A percentile compares a stretch with the other conserved stretches of the same genome.
These are phyloP conservation scores for Leucopsar rothschildi DNA, from an alignment of 2,113 vertebrate species.

Conservation along the genomic window DNA sequence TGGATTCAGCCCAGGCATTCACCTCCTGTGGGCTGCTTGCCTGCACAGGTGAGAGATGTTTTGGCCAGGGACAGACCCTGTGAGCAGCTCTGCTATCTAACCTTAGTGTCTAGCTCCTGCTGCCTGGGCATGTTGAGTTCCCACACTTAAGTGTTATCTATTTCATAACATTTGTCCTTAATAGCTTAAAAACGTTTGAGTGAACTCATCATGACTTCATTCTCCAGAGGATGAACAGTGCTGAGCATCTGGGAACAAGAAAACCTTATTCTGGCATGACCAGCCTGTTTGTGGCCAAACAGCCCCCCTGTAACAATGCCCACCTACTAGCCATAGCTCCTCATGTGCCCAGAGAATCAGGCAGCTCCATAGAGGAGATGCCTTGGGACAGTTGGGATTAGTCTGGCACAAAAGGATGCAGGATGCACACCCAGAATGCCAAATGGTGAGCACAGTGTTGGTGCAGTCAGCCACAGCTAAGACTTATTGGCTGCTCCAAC, in stretches of 20 bases:
- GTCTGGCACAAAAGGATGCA: background rate
- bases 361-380: background rate
- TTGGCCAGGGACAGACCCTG: rapidly evolving
- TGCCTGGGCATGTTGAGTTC: background rate
- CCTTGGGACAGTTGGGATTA: rapidly evolving
- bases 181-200: background rate
- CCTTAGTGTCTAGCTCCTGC: background rate
- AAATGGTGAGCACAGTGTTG: rapidly evolving
- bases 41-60: background rate
- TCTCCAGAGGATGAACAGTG: rapidly evolving
- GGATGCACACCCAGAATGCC: background rate
- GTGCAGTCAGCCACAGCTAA: background rate
- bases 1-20: background rate
- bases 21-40: rapidly evolving
- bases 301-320: background rate
- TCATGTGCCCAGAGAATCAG: background rate
- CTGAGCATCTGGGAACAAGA: background rate
- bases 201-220: background rate
- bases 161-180: background rate
- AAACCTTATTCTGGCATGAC: background rate
- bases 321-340: background rate
- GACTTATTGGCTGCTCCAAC: background rate
- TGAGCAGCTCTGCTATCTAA: background rate
- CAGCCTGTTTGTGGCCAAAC: background rate
- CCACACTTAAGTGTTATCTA: background rate